Base-by-base conservation (phyloP, 2,113 vertebrate species). In the Sinocyclocheilus anophthalmus region DNA sequence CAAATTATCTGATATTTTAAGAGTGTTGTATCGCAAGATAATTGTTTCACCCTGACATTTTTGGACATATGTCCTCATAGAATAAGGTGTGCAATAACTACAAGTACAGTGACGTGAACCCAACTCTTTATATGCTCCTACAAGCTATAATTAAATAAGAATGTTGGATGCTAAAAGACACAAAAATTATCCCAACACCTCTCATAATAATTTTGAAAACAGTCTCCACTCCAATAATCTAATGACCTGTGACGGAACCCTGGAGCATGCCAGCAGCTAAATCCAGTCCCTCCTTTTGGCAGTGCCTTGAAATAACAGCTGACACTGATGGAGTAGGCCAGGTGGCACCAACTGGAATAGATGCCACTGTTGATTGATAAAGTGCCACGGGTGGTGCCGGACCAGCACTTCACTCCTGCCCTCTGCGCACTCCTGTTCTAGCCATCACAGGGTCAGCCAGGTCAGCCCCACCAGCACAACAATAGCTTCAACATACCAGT, bases 261-360 rank as follows among this genome's bases (percentile, higher is more conserved):
- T 78, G 89, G 91, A 91, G 91, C 89, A 92, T 90, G 89, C 90
- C 93, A 93, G 3, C 7, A 13, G 91, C 93, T 93, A 93, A 92
- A 92, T 92, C 85, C 85, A 88, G 93, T 90, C 88, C 81, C 93
- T 94, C 93, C 93, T 94, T 93, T 92, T 90, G 93, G 39, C 63
- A 92, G 86, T 89, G 88, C 88, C n/a, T 67, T 48, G 81, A 90
- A 82, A 91, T 88, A 87, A 48, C 92, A 85, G 87, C 57, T 69
- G 95, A 96, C 90, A 84, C 93, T 97, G 96, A 97, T 93, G 84
- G 93, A 96, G 91, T 90, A 91, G 93, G 94, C 92, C 95, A 96
- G 96, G 95, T 96, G 96, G 95, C 91, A 70, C 85, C 92, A 93
- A 93, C 95, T 93, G 94, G 93, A 95, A 77, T 16, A 89, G 91